Percentiles rank a stretch among this genome's conserved stretches.
phyloP scores from a whole-genome alignment of 2,888 invertebrate genomes.

The Drosophila tripunctata region DNA sequence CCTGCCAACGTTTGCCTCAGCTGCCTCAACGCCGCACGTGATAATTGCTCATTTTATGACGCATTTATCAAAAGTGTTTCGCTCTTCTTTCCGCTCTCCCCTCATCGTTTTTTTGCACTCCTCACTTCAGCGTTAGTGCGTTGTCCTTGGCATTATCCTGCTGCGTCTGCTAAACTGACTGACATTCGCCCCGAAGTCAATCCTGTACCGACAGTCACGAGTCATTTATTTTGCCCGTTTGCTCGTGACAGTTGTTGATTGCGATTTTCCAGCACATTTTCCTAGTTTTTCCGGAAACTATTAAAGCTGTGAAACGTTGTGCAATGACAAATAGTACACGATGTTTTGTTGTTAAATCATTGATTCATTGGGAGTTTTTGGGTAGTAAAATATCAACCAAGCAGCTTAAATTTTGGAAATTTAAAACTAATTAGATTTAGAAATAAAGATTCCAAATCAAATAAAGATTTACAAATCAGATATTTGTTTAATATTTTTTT shows the following conservation, averaged over 20 bases:
- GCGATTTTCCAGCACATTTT: slow-evolving; percentile 38
- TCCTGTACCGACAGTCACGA: slow-evolving; percentile 57
- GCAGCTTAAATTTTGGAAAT: too few relatives aligned
- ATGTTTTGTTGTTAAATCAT: background rate
- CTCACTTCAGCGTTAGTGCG: too few relatives aligned
- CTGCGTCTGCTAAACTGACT: slow-evolving; percentile 27
- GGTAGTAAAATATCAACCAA: too few relatives aligned
- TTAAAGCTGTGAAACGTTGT: background rate
- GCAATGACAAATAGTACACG: background rate
- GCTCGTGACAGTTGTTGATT: slow-evolving; percentile 72
- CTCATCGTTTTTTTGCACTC: too few relatives aligned
- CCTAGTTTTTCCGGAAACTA: slow-evolving; percentile 21
- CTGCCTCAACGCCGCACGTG: slow-evolving; percentile 68
- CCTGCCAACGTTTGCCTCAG: slow-evolving; percentile 44
- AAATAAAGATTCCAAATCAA: too few relatives aligned
- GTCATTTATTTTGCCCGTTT: slow-evolving; percentile 75
- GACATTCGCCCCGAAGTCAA: slow-evolving; percentile 4
- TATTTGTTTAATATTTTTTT: too few relatives aligned
- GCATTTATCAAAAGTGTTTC: slow-evolving; percentile 77
- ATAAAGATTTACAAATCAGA: too few relatives aligned
- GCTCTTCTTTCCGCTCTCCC: slow-evolving; percentile 17
- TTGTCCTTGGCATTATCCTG: slow-evolving; percentile 47
- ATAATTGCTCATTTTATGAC: slow-evolving; percentile 80
- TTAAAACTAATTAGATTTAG: too few relatives aligned
- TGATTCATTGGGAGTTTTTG: too few relatives aligned